A percentile compares a stretch with the other conserved stretches of the same genome.
Conservation (phyloP, 1,140 invertebrate genomes). For the Spodoptera frugiperda region DNA sequence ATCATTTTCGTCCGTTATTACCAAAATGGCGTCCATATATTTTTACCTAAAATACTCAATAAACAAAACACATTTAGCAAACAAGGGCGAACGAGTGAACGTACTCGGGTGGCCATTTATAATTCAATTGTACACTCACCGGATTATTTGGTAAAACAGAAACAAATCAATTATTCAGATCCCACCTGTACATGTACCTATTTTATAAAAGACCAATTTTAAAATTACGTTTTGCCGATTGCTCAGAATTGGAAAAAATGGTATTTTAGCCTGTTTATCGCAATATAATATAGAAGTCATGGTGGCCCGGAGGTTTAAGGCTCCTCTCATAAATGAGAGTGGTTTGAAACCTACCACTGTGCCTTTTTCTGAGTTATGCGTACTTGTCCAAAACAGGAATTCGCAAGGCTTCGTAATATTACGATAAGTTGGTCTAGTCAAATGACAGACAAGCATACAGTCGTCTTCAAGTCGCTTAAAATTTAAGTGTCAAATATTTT, state of each 20-base stretch:
- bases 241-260: background rate
- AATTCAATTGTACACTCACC: slow-evolving; percentile 51
- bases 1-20: background rate
- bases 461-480: too few relatives aligned
- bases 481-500: too few relatives aligned
- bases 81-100: slow-evolving; percentile 19
- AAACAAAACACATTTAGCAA: slow-evolving; percentile 43
- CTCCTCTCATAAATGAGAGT: too few relatives aligned
- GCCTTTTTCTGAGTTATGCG: too few relatives aligned
- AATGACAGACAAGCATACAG: too few relatives aligned
- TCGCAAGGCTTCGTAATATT: too few relatives aligned
- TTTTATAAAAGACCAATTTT: slow-evolving; percentile 27
- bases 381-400: too few relatives aligned
- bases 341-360: too few relatives aligned
- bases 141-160: slow-evolving; percentile 53
- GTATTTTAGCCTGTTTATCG: background rate
- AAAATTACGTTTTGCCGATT: background rate
- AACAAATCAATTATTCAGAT: slow-evolving; percentile 50
- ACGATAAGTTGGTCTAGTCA: too few relatives aligned
- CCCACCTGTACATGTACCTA: slow-evolving; percentile 41
- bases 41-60: slow-evolving; percentile 36
- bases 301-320: too few relatives aligned
- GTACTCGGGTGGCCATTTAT: slow-evolving; percentile 46
- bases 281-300: too few relatives aligned
- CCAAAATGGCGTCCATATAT: background rate